Evolutionary conservation across 2,113 vertebrate species (phyloP), one percentile per base, ranked within the genome.

Genomic region (Rhea americana): DNA sequence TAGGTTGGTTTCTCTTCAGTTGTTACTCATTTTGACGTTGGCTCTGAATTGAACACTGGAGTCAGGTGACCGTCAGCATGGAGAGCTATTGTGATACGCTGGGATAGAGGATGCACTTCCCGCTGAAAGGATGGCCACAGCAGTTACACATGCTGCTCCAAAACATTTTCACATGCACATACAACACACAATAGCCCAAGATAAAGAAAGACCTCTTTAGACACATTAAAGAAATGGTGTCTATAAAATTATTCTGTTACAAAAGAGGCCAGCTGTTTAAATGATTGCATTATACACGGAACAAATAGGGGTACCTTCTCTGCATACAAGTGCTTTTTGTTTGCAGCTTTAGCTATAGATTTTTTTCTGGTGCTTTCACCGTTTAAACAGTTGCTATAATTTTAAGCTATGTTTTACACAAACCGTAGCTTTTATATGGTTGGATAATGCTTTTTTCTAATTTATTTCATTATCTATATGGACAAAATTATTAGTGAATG

Each of bases 401-500:
- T 24, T 65, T 70, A 71, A 55, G 14, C 61, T 78, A 9, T 2
- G 1, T 78, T 83, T 92, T 43, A 67, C 45, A n/a, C 20, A 56
- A 0, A 1, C 15, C 61, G 62, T 37, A 67, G 43, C 17, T 79
- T 90, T 84, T 41, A 24, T 26, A n/a, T 26, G 61, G 71, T 19
- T 65, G 15, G 13, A 25, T 82, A 76, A 56, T 88, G 76, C 50
- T 79, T 68, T 70, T 37, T 47, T 37, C 56, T 93, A 47, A 84
- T 89, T 83, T 93, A 78, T 76, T 94, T 86, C 82, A 66, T 88
- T 88, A 88, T 66, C 73, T 93, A 9, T 66, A 66, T 90, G 74
- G 66, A 61, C 79, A 87, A 94, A 95, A 93, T 84, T 77, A 92
- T 85, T 85, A 92, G 87, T 48, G 43, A 91, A 83, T 91, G 59